These are phyloP conservation scores for Tupiocoris notatus DNA, from an alignment of 2,888 invertebrate species.

Conservation along the genomic window DNA sequence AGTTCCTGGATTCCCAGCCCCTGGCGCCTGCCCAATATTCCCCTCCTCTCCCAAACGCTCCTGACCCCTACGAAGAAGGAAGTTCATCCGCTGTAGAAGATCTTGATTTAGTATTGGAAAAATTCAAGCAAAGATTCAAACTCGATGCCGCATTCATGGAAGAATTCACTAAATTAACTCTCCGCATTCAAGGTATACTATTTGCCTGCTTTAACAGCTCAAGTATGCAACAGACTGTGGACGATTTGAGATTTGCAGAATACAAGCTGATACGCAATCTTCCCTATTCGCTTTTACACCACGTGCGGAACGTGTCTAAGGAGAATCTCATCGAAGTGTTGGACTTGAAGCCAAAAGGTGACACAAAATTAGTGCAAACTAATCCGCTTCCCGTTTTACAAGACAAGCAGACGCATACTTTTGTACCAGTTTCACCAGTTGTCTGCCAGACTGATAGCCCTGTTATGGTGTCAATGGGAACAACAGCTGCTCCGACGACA, in stretches of 20 bases:
- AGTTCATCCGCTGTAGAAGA: not conserved
- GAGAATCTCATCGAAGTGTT: slow-evolving; percentile 2
- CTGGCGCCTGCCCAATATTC: too few relatives aligned
- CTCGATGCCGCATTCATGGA: slow-evolving; percentile 3
- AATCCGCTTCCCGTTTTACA: not conserved
- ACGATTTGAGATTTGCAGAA: not conserved
- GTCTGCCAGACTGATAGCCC: not conserved
- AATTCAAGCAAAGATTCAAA: slow-evolving; percentile 1
- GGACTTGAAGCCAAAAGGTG: not conserved
- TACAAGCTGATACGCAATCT: not conserved
- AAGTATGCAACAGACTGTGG: not conserved
- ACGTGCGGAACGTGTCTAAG: not conserved
- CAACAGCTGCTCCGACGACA: not conserved
- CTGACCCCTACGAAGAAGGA: not conserved
- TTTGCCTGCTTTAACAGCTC: not conserved
- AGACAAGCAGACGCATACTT: not conserved
- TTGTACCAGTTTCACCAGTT: not conserved
- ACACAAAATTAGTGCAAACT: not conserved
- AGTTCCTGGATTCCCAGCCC: not conserved
- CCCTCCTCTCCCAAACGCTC: not conserved
- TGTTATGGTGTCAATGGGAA: not conserved
- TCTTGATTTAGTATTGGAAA: slow-evolving; percentile 6
- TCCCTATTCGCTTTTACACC: not conserved
- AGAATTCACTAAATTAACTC: not conserved
- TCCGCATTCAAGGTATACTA: not conserved